These are phyloP conservation scores for Caenorhabditis sp. DNA, from an alignment of 2,888 invertebrate species.

Conservation along the genomic window DNA sequence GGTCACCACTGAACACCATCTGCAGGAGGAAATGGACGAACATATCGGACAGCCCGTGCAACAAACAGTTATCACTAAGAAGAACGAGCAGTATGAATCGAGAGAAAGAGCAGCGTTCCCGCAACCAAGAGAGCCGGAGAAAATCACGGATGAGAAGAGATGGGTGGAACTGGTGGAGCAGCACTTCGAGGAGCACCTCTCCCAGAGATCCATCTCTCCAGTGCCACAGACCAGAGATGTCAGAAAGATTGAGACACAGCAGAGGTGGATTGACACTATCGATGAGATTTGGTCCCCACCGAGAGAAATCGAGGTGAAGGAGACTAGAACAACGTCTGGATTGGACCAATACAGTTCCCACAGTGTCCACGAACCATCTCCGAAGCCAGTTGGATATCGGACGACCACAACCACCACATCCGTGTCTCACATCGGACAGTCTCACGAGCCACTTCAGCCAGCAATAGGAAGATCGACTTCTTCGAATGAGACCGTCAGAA, in stretches of 20 bases:
- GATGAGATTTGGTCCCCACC: constrained; percentile 58
- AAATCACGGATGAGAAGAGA: constrained; percentile 56
- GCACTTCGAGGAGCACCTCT: constrained; percentile 62
- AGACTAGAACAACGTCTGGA: constrained; percentile 46
- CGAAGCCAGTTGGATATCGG: constrained; percentile 38
- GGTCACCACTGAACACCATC: constrained; percentile 48
- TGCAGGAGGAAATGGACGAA: constrained; percentile 55
- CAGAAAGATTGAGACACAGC: constrained; percentile 53
- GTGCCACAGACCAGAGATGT: constrained; percentile 55
- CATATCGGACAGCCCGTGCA: constrained; percentile 48
- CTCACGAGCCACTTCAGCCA: constrained; percentile 59
- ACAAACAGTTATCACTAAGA: constrained; percentile 46
- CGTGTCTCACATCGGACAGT: constrained; percentile 53
- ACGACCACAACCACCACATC: constrained; percentile 39
- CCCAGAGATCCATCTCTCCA: constrained; percentile 62
- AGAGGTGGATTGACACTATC: constrained; percentile 64
- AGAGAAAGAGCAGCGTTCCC: constrained; percentile 42
- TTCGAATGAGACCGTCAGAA: constrained; percentile 53
- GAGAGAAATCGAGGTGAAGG: constrained; percentile 44
- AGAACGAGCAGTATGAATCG: constrained; percentile 27
- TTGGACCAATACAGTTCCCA: constrained; percentile 57
- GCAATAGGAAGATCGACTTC: constrained; percentile 53
- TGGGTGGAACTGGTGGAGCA: constrained; percentile 63
- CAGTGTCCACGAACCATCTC: constrained; percentile 61
- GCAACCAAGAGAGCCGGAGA: constrained; percentile 47